A percentile compares a stretch with the other conserved stretches of the same genome.
Conservation (phyloP, 2,797 vertebrate genomes). For the Pantherophis vulpinus region DNA sequence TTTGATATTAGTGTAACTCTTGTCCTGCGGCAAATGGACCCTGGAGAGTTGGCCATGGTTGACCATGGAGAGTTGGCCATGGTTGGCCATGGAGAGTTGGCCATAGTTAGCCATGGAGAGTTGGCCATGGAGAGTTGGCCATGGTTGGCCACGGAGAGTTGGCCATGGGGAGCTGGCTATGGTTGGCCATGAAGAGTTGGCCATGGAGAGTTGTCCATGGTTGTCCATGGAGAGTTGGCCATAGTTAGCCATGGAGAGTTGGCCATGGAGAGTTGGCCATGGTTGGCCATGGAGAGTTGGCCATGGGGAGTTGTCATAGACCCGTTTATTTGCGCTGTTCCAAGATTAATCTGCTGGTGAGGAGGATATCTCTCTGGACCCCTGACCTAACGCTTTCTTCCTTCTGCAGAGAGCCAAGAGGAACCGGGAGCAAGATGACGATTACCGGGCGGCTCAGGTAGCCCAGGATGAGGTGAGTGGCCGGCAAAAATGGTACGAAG, state of each 20-base stretch:
- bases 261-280: background rate
- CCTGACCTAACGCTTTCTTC: background rate
- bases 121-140: too few species aligned
- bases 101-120: too few species aligned
- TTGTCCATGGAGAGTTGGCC: background rate
- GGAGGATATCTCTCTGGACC: background rate
- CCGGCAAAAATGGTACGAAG: background rate
- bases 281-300: background rate
- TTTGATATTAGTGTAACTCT: too few species aligned
- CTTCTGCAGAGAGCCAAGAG: conserved; percentile 54
- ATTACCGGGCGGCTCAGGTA: conserved; percentile 79
- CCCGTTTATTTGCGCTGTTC: background rate
- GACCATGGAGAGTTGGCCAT: too few species aligned
- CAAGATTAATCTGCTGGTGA: background rate
- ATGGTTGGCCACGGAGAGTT: too few species aligned
- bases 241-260: too few species aligned
- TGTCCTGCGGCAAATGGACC: too few species aligned
- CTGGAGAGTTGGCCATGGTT: too few species aligned
- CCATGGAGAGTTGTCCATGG: background rate
- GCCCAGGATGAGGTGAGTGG: conserved; percentile 76
- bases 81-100: background rate
- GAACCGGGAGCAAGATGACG: conserved; percentile 60
- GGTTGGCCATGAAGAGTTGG: background rate
- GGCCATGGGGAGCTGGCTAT: background rate
- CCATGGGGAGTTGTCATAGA: too few species aligned